Evolutionary conservation across 2,888 invertebrate genomes (phyloP), one percentile per base, ranked within the genome.

Genomic region (Criorhina ranunculi): DNA sequence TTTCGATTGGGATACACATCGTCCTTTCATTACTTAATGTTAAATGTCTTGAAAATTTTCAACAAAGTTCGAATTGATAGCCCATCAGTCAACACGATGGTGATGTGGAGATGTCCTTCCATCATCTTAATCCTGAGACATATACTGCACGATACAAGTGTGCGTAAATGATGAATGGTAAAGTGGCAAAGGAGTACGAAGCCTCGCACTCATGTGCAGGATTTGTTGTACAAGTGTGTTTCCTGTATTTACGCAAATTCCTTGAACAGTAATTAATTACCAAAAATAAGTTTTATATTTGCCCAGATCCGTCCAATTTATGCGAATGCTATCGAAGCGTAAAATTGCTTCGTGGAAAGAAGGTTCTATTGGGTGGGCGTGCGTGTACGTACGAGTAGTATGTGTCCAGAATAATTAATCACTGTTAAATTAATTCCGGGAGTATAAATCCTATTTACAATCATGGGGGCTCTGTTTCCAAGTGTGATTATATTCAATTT

Each of bases 331-430:
- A 44, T 66, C 57, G 15, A n/a, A 55, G 62, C 76, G 64, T 75
- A 64, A 81, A 81, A 81, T 81, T 81, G 76, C 40, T 60, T 76
- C 40, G 15, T 5, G 44, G 46, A 42, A 42, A 19, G 67, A 49
- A 49, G 29, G 29, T 60, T 59, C 5, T 24, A 19, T 40, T n/a
- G n/a, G 9, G 55, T 4, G 6, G 24, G 24, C 24, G 0, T 7
- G 12, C n/a, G 42, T 15, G 49, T 24, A 6, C 49, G 24, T 24
- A 24, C 24, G 24, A n/a, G 11, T 9, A 9, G n/a, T 64, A 44
- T 78, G 73, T 55, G 73, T 83, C 83, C 73, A 64, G 73, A 73
- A 83, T 83, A 83, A 83, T 83, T 83, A 83, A 83, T 83, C 75
- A 75, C 67, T 79, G 64, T 69, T 79, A 59, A 83, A 79, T 75